A percentile compares a stretch with the other conserved stretches of the same genome.
Conservation (phyloP, 2,113 vertebrate species). For the Oceanodroma tethys region DNA sequence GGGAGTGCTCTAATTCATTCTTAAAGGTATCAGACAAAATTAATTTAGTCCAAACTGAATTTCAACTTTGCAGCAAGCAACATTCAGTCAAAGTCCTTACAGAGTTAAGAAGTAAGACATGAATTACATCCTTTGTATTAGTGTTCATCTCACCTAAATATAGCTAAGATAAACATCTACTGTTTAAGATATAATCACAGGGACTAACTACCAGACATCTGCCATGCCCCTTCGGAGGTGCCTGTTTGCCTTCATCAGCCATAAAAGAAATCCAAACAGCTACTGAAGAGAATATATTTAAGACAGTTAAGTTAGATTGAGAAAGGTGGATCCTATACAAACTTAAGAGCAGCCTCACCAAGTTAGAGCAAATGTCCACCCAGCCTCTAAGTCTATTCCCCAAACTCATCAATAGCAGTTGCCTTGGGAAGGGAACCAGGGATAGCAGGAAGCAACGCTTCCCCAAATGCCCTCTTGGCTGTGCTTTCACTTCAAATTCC, state of each 20-base stretch:
- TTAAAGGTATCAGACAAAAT: not conserved
- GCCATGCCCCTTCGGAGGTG: fast-evolving
- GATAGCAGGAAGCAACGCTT: not conserved
- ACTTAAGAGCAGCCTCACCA: not conserved
- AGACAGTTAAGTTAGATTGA: not conserved
- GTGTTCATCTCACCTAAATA: not conserved
- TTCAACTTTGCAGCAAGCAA: not conserved
- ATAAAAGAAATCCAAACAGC: not conserved
- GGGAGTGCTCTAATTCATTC: not conserved
- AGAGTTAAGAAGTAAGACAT: not conserved
- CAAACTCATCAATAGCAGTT: not conserved
- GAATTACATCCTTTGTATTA: not conserved
- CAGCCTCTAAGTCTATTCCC: not conserved
- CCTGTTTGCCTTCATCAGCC: not conserved
- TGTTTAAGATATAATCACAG: not conserved
- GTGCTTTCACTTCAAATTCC: not conserved
- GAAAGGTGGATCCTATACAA: not conserved
- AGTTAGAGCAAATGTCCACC: not conserved
- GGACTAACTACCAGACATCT: not conserved
- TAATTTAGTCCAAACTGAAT: not conserved
- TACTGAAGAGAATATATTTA: not conserved
- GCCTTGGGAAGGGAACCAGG: not conserved
- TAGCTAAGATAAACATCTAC: not conserved
- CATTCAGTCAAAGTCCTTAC: not conserved
- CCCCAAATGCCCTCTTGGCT: not conserved